phyloP scores from a whole-genome alignment of 1,140 invertebrate genomes.

The Bombus sibiricus region DNA sequence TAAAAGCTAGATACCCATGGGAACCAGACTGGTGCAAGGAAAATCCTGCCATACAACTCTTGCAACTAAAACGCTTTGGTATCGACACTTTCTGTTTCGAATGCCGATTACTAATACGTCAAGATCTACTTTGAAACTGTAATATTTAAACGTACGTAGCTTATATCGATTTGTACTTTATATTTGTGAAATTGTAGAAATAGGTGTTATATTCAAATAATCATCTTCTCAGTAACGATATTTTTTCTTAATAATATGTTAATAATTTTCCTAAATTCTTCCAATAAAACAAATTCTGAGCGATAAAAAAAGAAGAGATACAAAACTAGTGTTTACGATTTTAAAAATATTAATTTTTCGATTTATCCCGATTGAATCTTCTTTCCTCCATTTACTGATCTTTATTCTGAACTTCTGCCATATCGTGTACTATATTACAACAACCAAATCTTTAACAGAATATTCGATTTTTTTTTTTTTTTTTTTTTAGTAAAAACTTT shows the following conservation, averaged over 20 bases:
- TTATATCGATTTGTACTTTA: no score
- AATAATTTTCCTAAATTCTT: no score
- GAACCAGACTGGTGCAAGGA: constrained; percentile 22
- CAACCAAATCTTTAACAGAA: neutral
- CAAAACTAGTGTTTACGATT: no score
- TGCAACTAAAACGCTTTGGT: constrained; percentile 37
- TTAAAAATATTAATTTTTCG: no score
- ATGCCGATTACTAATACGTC: neutral
- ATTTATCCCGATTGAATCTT: no score
- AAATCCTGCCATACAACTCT: constrained; percentile 23
- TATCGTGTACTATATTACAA: neutral
- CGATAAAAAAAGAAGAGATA: no score
- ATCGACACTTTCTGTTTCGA: constrained; percentile 6
- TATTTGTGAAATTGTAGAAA: no score
- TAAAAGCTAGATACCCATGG: constrained; percentile 51
- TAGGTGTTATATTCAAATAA: no score
- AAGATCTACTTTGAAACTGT: neutral
- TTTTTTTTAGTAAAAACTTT: neutral
- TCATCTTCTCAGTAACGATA: no score
- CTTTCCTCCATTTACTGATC: no score
- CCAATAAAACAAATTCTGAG: no score
- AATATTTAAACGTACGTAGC: neutral
- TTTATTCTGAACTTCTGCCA: neutral
- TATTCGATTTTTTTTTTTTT: neutral
- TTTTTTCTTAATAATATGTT: no score